Base-by-base conservation (phyloP, 2,113 vertebrate species). In the Phycodurus eques region DNA sequence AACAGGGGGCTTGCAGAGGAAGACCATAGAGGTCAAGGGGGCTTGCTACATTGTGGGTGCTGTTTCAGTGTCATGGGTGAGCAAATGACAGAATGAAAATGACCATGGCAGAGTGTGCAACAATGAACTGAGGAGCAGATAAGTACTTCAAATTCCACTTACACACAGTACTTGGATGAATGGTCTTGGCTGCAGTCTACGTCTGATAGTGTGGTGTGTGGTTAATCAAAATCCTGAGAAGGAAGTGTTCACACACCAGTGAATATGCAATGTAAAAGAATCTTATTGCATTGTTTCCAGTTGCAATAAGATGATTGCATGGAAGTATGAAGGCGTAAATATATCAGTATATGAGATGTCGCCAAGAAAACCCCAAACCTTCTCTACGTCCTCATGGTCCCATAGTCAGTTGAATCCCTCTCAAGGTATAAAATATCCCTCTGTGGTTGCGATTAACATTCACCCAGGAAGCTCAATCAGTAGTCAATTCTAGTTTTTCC, bases 391-490 rank as follows among this genome's bases (percentile, higher is more conserved):
- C 31, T 56, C 69, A 75, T 63, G 71, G 72, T 86, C 71, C 49
- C 74, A 77, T 75, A 68, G 70, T 75, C 31, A 35, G 67, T 72
- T 74, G 80, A 79, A 83, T 78, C 67, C 73, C 71, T 77, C 64
- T 80, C 62, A 61, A 75, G 70, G 79, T 82, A 86, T 88, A 81
- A 81, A 74, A 83, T 87, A 87, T 89, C 83, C 68, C 67, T 78
- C 60, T 89, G 85, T 80, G 84, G 85, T 90, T 76, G 79, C 80
- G 81, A 88, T 83, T 72, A 81, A 87, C 81, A 81, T 86, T 91
- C 90, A 91, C 89, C 87, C 89, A 90, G 90, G 88, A 92, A 90
- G 89, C 83, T 81, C 81, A 89, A 87, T 87, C 89, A 88, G 87
- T 83, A 85, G 87, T 82, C 86, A 89, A 75, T 78, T 86, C 82